These are phyloP conservation scores for Aplysina aerophoba DNA, from an alignment of 37 sponge, comb jelly and placozoan species.

Conservation along the genomic window DNA sequence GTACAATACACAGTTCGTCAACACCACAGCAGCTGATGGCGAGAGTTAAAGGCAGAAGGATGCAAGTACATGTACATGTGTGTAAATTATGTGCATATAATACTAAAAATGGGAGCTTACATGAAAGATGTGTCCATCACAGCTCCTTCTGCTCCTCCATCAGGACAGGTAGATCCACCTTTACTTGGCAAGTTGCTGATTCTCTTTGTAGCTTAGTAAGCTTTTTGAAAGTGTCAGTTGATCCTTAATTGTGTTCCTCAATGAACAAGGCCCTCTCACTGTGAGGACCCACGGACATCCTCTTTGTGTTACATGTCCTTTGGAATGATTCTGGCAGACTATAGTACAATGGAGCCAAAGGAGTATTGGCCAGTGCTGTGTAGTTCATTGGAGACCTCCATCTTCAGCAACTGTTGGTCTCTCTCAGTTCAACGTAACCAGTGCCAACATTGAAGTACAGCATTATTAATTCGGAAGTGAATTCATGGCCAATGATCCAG, in stretches of 20 bases:
- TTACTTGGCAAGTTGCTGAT: too few species aligned
- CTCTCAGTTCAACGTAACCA: conserved; percentile 13
- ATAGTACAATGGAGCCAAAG: background rate
- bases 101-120: too few species aligned
- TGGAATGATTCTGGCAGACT: background rate
- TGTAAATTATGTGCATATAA: too few species aligned
- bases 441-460: conserved; percentile 9
- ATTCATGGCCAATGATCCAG: background rate
- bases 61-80: too few species aligned
- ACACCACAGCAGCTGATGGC: too few species aligned
- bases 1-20: too few species aligned
- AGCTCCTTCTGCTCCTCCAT: too few species aligned
- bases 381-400: background rate
- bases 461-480: background rate
- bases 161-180: too few species aligned
- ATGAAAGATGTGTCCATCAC: too few species aligned
- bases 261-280: background rate
- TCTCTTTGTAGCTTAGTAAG: background rate
- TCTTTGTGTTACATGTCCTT: background rate
- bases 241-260: background rate
- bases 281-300: background rate
- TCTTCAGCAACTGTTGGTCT: conserved; percentile 14
- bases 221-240: background rate
- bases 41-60: too few species aligned
- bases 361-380: background rate